A percentile compares a stretch with the other conserved stretches of the same genome.
phyloP scores from a whole-genome alignment of 1,140 invertebrate species.

The Drosophila quadrilineata region DNA sequence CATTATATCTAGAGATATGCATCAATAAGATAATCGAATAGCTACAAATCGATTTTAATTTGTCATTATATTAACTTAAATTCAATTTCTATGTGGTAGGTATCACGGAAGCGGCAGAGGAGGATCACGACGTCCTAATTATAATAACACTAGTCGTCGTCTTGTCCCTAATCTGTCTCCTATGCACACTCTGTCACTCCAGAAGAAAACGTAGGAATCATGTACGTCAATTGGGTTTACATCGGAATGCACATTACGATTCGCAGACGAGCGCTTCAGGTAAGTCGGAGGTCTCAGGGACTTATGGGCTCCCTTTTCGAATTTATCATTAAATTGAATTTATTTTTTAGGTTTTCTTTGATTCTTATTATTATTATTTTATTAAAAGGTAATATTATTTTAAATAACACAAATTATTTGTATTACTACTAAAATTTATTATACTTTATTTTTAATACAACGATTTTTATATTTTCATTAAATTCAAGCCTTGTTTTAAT shows the following conservation, averaged over 20 bases:
- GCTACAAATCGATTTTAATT: conserved; percentile 6
- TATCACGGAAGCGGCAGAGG: conserved; percentile 81
- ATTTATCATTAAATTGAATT: conserved; percentile 8
- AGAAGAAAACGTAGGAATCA: conserved; percentile 81
- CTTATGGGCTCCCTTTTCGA: background rate
- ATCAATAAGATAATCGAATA: background rate
- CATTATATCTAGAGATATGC: conserved; percentile 3
- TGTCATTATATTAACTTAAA: conserved; percentile 24
- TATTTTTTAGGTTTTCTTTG: conserved; percentile 57
- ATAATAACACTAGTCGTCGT: conserved; percentile 82
- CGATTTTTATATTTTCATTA: too few species aligned
- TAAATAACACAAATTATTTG: background rate
- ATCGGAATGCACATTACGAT: conserved; percentile 81
- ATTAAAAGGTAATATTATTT: background rate
- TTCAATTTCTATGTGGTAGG: conserved; percentile 62
- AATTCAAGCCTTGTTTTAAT: too few species aligned
- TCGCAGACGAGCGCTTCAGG: conserved; percentile 81
- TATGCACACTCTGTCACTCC: conserved; percentile 82
- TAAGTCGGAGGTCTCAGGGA: conserved; percentile 13
- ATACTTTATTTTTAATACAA: too few species aligned
- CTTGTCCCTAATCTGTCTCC: conserved; percentile 82
- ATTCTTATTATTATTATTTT: conserved; percentile 33
- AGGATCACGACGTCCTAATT: conserved; percentile 83
- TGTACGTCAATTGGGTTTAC: conserved; percentile 75
- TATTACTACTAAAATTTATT: too few species aligned